phyloP scores from a whole-genome alignment of 2,888 invertebrate genomes.

The Amphiduros pacificus region DNA sequence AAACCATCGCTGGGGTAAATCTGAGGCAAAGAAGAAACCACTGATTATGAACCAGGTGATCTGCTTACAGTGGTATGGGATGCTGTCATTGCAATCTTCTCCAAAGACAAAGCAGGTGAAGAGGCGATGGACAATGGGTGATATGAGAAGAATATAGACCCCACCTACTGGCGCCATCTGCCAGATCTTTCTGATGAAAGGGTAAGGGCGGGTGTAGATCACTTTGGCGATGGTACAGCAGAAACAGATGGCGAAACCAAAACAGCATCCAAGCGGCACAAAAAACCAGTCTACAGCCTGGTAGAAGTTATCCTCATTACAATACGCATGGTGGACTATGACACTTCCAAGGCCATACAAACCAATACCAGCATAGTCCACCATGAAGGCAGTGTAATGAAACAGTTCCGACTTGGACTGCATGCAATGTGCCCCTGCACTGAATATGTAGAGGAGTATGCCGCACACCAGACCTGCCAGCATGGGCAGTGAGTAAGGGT shows the following conservation, averaged over 20 bases:
- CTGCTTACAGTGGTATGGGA: constrained; percentile 47
- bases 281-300: constrained; percentile 37
- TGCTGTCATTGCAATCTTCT: constrained; percentile 42
- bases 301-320: constrained; percentile 43
- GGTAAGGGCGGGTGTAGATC: constrained; percentile 52
- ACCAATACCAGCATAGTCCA: constrained; percentile 58
- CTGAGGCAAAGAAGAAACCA: constrained; percentile 55
- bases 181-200: constrained; percentile 52
- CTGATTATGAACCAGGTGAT: constrained; percentile 52
- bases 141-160: constrained; percentile 52
- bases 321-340: constrained; percentile 53
- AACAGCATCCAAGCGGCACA: constrained; percentile 43
- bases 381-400: constrained; percentile 57
- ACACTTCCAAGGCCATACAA: constrained; percentile 57
- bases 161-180: constrained; percentile 50
- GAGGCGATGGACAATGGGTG: constrained; percentile 49
- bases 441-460: constrained; percentile 47
- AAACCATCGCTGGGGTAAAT: constrained; percentile 53
- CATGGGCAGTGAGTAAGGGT: constrained; percentile 55
- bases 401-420: constrained; percentile 51
- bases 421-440: constrained; percentile 51
- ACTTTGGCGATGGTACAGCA: constrained; percentile 52
- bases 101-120: constrained; percentile 34
- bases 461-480: constrained; percentile 45
- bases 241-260: constrained; percentile 45